These are phyloP conservation scores for Beris chalybata DNA, from an alignment of 2,888 invertebrate species.

Conservation along the genomic window DNA sequence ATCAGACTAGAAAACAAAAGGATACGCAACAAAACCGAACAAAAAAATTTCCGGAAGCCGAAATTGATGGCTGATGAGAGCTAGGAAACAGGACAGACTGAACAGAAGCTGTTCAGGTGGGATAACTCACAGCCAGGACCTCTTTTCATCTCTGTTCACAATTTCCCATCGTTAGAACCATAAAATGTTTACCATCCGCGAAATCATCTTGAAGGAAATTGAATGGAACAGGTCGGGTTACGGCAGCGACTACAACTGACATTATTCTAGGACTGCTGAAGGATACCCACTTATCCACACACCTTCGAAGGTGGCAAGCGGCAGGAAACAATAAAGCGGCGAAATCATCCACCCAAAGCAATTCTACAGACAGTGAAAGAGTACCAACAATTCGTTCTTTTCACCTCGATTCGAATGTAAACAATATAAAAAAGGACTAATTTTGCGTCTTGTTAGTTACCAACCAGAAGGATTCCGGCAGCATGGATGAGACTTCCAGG, in stretches of 20 bases:
- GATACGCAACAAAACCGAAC: no score
- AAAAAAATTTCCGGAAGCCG: neutral
- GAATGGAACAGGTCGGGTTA: conserved; percentile 20
- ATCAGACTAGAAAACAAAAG: conserved; percentile 17
- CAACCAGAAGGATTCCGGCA: no score
- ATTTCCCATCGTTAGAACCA: conserved; percentile 26
- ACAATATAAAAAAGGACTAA: conserved; percentile 8
- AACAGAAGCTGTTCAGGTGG: conserved; percentile 18
- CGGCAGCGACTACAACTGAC: conserved; percentile 18
- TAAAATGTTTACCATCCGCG: conserved; percentile 37
- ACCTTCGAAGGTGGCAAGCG: neutral
- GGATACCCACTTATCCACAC: neutral
- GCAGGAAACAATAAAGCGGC: neutral
- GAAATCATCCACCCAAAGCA: no score
- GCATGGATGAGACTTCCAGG: no score
- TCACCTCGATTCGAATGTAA: no score
- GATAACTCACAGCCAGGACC: conserved; percentile 3
- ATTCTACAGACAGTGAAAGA: no score
- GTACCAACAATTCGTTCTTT: no score
- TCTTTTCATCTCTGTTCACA: neutral
- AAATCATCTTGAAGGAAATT: conserved; percentile 31
- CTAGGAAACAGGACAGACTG: neutral
- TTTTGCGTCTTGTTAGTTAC: no score
- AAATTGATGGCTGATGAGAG: neutral
- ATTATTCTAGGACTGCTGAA: conserved; percentile 12